Evolutionary conservation across 2,797 vertebrate species (phyloP).

Genomic region (Momotus momota): DNA sequence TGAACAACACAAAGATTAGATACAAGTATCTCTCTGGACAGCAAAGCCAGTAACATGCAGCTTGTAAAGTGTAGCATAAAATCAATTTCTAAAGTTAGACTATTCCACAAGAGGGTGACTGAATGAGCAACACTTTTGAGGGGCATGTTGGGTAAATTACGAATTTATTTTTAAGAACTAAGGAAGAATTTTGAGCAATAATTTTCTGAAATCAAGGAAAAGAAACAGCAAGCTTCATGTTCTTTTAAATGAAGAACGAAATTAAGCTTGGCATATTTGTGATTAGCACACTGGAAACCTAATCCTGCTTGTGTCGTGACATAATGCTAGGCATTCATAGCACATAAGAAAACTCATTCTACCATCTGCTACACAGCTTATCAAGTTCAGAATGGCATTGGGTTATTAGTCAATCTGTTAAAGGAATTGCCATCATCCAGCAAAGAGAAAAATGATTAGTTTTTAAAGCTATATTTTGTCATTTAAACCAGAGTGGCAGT

Average conservation of each 20-base stretch:
- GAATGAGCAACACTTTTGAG: neutral
- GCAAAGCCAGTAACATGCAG: neutral
- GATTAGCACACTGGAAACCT: neutral
- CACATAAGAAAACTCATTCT: neutral
- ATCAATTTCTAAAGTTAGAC: neutral
- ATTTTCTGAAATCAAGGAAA: neutral
- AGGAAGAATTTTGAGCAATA: neutral
- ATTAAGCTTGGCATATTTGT: neutral
- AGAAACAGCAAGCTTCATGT: neutral
- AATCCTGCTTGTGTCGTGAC: neutral
- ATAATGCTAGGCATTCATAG: neutral
- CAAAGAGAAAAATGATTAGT: neutral
- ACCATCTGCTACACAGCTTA: neutral
- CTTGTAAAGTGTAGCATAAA: neutral
- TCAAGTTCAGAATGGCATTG: neutral
- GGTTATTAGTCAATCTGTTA: neutral
- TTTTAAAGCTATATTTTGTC: neutral
- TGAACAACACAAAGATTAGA: neutral
- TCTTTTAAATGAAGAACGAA: neutral
- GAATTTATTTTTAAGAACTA: conserved; percentile 1
- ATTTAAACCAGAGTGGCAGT: neutral
- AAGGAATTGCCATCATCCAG: neutral
- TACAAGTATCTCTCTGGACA: neutral
- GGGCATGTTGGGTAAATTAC: neutral
- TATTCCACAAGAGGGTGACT: neutral